Evolutionary conservation across 2,797 vertebrate genomes (phyloP).

Genomic region (Lutjanus argentimaculatus): DNA sequence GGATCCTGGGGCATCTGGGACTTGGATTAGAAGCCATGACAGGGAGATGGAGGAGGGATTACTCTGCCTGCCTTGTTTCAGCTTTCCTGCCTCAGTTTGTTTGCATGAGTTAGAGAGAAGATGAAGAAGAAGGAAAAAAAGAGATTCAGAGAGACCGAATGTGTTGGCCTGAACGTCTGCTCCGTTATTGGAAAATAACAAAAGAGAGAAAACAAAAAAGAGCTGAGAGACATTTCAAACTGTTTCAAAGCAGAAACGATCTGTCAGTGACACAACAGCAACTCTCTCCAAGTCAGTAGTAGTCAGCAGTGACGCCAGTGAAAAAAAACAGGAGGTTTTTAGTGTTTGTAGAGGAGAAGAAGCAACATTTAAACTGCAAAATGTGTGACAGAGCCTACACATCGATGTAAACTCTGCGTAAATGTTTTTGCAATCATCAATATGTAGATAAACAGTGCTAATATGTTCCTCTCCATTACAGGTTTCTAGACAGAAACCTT

Average conservation of each 20-base stretch:
- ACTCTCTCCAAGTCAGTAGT: background rate
- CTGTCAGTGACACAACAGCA: background rate
- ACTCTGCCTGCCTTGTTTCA: constrained; percentile 51
- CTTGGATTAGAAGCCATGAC: constrained; percentile 68
- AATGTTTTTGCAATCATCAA: no score
- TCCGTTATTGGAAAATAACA: constrained; percentile 25
- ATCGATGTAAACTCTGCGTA: background rate
- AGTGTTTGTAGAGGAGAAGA: background rate
- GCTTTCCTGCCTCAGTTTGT: constrained; percentile 48
- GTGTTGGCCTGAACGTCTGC: constrained; percentile 13
- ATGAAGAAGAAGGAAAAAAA: background rate
- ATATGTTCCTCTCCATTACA: background rate
- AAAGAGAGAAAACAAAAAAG: background rate
- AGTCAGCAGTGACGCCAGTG: background rate
- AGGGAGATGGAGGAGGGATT: constrained; percentile 70
- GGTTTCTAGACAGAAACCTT: background rate
- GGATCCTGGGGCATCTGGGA: constrained; percentile 53
- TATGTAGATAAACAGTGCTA: background rate
- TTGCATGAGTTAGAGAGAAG: constrained; percentile 34
- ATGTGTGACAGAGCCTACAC: background rate
- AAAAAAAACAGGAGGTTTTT: background rate
- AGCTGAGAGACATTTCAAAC: constrained; percentile 27
- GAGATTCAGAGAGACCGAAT: background rate
- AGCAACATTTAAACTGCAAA: background rate
- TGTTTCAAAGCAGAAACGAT: constrained; percentile 1